These are phyloP conservation scores for Acrobasis repandana DNA, from an alignment of 2,888 invertebrate species.

Conservation along the genomic window DNA sequence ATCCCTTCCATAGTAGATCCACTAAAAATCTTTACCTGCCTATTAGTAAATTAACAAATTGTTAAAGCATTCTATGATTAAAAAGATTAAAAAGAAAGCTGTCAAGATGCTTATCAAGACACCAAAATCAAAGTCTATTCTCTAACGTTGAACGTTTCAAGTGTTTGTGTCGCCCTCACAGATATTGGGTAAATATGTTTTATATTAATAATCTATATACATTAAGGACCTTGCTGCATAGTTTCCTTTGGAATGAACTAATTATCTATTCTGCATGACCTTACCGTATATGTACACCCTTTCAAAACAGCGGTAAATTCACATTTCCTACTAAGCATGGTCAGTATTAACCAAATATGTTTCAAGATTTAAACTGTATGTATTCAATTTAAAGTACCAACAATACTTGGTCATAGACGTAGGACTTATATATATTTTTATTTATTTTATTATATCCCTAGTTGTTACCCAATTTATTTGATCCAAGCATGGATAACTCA, in stretches of 20 bases:
- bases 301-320: constrained; percentile 50
- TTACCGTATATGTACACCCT: constrained; percentile 65
- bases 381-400: constrained; percentile 32
- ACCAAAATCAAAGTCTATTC: constrained; percentile 51
- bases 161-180: constrained; percentile 79
- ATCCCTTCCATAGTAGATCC: not conserved
- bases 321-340: constrained; percentile 66
- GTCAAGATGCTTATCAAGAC: constrained; percentile 81
- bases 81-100: constrained; percentile 67
- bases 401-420: constrained; percentile 51
- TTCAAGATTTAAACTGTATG: constrained; percentile 20
- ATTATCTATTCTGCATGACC: constrained; percentile 67
- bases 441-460: constrained; percentile 37
- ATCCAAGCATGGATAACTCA: constrained; percentile 51
- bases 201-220: constrained; percentile 70
- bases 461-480: constrained; percentile 41
- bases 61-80: constrained; percentile 28
- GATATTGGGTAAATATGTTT: constrained; percentile 80
- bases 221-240: constrained; percentile 71
- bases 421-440: constrained; percentile 36
- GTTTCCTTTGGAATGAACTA: constrained; percentile 77
- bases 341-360: constrained; percentile 42
- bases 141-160: constrained; percentile 68
- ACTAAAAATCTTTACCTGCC: not conserved
- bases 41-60: not conserved